Percentiles rank a stretch among this genome's conserved stretches.
phyloP scores from a whole-genome alignment of 2,797 vertebrate genomes.

The Thripadectes ignobilis region DNA sequence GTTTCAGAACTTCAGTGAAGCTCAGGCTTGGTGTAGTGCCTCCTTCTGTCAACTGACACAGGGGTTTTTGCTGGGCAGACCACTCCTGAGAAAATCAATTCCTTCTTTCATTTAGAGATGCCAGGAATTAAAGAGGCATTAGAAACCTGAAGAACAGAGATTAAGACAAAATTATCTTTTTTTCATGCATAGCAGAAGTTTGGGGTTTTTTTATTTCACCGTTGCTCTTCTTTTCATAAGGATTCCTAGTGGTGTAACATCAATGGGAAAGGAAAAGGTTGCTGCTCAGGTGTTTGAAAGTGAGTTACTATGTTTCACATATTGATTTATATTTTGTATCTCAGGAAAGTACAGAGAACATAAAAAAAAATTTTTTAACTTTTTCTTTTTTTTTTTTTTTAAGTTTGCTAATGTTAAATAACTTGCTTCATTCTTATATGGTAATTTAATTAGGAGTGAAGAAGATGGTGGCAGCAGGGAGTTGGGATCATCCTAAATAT shows the following conservation, averaged over 20 bases:
- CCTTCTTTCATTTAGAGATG: conserved; percentile 45
- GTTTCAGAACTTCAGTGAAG: conserved; percentile 18
- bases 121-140: conserved; percentile 16
- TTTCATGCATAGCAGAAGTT: neutral
- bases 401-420: neutral
- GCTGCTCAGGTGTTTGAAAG: neutral
- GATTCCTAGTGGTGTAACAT: neutral
- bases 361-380: neutral
- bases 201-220: neutral
- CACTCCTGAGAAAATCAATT: conserved; percentile 54
- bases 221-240: neutral
- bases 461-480: accelerated
- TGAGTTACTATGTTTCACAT: neutral
- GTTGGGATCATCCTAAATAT: neutral
- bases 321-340: neutral
- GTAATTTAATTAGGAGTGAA: neutral
- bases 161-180: neutral
- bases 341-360: neutral
- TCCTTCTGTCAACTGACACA: conserved; percentile 23
- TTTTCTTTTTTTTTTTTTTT: neutral
- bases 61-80: neutral
- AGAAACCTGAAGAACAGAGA: neutral
- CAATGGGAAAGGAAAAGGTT: neutral
- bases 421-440: neutral
- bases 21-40: neutral